Evolutionary conservation across 1,140 invertebrate species (phyloP), one percentile per base, ranked within the genome.

Genomic region (Latrodectus geometricus): DNA sequence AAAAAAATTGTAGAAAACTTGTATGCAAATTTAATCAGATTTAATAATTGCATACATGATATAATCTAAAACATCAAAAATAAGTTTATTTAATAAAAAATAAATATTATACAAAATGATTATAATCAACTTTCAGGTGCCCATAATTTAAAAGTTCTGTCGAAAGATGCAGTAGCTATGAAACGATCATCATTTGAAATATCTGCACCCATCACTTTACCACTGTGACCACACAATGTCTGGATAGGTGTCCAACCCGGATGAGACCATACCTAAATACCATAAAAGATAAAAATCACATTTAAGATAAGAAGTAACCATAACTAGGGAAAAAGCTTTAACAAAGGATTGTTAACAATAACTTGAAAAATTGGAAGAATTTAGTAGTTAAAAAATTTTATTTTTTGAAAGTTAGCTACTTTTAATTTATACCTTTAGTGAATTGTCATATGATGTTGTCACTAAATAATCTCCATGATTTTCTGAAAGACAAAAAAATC

Each of bases 91-190:
- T 68, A 81, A 70, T n/a, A n/a, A n/a, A n/a, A 72, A 49, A 56
- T 48, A 81, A 65, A 54, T 77, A 69, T 50, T 69, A 21, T 83
- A 83, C 23, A 83, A 56, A 23, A 20, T 14, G 49, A 35, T 50
- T n/a, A 48, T 17, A 49, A 35, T 78, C 48, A 86, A 9, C 20
- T 78, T 91, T 97, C 97, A 0, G 97, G 95, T 8, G 96, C 93
- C 98, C 98, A 99, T 5, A 99, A 91, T 92, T 99, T 99, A 91
- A 99, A 99, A 0, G 98, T 99, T 88, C 98, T 93, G 92, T 99
- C 99, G 91, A 97, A 99, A 0, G 98, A 99, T 87, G 94, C 94
- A 0, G 97, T 98, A 4, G 95, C 97, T 88, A 99, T 97, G 90
- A 94, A 98, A 89, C 96, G 95, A 86, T 96, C 95, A 92, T 98